phyloP scores from a whole-genome alignment of 2,888 invertebrate genomes.

The Amphipoea lucens region DNA sequence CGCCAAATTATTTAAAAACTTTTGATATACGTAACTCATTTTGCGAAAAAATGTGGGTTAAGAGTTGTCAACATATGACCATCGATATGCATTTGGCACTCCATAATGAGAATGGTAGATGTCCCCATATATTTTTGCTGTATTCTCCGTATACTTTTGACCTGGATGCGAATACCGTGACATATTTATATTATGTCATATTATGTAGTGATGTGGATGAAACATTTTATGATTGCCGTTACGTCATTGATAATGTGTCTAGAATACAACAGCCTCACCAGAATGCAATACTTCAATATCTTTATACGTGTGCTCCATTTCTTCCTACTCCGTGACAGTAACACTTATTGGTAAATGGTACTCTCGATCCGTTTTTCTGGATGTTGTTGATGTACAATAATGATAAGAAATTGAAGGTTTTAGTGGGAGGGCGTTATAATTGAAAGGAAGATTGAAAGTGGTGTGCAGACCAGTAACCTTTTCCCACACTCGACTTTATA shows the following conservation, averaged over 20 bases:
- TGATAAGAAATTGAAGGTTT: conserved; percentile 47
- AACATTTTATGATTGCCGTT: background rate
- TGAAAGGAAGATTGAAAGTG: conserved; percentile 47
- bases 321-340: conserved; percentile 14
- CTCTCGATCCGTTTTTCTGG: conserved; percentile 43
- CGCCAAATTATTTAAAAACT: too few relatives aligned
- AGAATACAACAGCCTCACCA: background rate
- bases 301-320: conserved; percentile 26
- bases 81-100: background rate
- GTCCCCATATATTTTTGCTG: background rate
- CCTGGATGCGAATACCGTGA: background rate
- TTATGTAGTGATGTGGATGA: background rate
- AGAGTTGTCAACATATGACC: too few relatives aligned
- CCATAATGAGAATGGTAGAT: background rate
- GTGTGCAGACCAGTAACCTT: conserved; percentile 5
- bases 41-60: too few relatives aligned
- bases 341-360: conserved; percentile 40
- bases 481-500: conserved; percentile 47
- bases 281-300: background rate
- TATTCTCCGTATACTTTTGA: background rate
- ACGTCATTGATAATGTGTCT: background rate
- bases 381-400: conserved; percentile 49
- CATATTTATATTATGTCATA: background rate
- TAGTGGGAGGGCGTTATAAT: conserved; percentile 55
- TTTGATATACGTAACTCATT: too few relatives aligned